Evolutionary conservation across 2,113 vertebrate genomes (phyloP).

Genomic region (Laticauda laticaudata): DNA sequence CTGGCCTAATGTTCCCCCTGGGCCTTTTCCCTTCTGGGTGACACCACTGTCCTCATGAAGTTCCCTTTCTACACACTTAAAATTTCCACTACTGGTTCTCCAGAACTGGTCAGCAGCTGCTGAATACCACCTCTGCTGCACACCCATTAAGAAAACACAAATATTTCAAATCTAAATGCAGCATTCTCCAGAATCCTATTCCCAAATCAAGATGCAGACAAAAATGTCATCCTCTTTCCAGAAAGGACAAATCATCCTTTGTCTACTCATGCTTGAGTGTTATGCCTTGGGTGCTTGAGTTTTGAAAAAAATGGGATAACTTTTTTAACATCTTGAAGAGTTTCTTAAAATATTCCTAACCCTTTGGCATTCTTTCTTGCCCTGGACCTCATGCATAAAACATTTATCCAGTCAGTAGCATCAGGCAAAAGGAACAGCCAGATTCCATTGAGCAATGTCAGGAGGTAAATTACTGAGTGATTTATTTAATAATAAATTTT

Average conservation of each 20-base stretch:
- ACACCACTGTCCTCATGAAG: too few relatives aligned
- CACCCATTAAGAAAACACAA: neutral
- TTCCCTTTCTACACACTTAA: too few relatives aligned
- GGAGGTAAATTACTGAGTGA: constrained; percentile 72
- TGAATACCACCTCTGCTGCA: too few relatives aligned
- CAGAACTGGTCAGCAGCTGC: too few relatives aligned
- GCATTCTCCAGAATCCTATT: neutral
- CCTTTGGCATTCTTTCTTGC: constrained; percentile 82
- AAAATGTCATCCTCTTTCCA: constrained; percentile 25
- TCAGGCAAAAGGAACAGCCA: constrained; percentile 78
- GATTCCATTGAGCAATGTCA: constrained; percentile 87
- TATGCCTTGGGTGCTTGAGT: constrained; percentile 71
- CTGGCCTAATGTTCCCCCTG: too few relatives aligned
- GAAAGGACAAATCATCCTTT: constrained; percentile 36
- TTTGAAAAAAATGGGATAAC: constrained; percentile 81
- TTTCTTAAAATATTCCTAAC: constrained; percentile 89
- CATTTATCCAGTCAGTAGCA: constrained; percentile 87
- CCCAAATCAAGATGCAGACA: neutral
- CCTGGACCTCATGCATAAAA: constrained; percentile 86
- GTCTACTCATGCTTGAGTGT: constrained; percentile 60
- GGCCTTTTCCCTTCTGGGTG: too few relatives aligned
- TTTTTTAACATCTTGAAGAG: constrained; percentile 80
- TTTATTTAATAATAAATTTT: constrained; percentile 78
- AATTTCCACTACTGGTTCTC: too few relatives aligned
- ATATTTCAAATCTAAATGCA: neutral